Evolutionary conservation across 1,140 invertebrate species (phyloP).

Genomic region (Bombus huntii): DNA sequence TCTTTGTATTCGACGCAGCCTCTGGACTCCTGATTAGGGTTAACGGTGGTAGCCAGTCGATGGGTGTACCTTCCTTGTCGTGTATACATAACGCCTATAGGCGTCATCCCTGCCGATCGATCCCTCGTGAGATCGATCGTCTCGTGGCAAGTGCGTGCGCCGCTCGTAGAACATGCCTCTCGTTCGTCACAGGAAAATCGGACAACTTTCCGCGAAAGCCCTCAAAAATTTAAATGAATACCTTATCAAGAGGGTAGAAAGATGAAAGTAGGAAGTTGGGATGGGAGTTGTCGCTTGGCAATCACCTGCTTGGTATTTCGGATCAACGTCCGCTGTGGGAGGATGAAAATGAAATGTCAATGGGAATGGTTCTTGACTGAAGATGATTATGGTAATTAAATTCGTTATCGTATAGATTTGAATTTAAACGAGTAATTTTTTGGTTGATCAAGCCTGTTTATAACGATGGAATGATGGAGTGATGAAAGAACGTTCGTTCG

Average conservation of each 20-base stretch:
- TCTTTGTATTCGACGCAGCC: constrained; percentile 48
- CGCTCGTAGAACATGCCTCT: constrained; percentile 21
- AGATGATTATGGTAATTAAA: not conserved
- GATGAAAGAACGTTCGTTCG: not conserved
- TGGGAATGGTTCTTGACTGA: not conserved
- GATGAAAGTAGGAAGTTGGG: not conserved
- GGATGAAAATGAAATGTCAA: too few relatives aligned
- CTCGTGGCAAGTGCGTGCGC: constrained; percentile 60
- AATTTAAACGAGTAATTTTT: not conserved
- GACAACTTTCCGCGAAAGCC: not conserved
- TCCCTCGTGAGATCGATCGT: constrained; percentile 59
- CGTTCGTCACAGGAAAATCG: not conserved
- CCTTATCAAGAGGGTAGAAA: not conserved
- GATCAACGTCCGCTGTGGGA: too few relatives aligned
- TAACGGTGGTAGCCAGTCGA: constrained; percentile 45
- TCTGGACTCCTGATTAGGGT: constrained; percentile 54
- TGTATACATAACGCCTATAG: constrained; percentile 43
- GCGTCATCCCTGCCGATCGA: constrained; percentile 64
- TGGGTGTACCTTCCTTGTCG: constrained; percentile 19
- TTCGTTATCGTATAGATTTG: not conserved
- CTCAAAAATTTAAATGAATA: constrained; percentile 7
- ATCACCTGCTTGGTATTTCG: too few relatives aligned
- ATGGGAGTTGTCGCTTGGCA: not conserved
- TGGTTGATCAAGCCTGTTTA: not conserved
- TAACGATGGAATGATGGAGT: not conserved